These are phyloP conservation scores for Symphodus melops DNA, from an alignment of 2,113 vertebrate species.

Conservation along the genomic window DNA sequence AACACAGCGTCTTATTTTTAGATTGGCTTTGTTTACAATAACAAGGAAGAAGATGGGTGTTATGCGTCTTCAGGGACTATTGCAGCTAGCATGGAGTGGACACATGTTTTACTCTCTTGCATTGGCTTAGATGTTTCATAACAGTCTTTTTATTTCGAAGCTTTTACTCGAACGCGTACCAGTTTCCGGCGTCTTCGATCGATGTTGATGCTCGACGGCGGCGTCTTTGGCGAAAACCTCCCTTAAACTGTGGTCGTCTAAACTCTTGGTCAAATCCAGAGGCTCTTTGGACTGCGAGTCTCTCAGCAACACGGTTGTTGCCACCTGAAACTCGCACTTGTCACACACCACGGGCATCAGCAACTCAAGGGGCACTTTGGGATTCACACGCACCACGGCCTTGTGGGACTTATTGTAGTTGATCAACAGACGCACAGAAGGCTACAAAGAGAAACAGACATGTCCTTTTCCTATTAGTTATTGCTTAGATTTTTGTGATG, in stretches of 20 bases:
- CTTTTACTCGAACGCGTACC: slow-evolving; percentile 18
- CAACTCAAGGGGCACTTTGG: slow-evolving; percentile 86
- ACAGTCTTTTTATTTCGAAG: too few relatives aligned
- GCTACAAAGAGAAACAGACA: slow-evolving; percentile 78
- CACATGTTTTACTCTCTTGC: too few relatives aligned
- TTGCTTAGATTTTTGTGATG: background rate
- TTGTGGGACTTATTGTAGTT: slow-evolving; percentile 96
- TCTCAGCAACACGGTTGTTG: slow-evolving; percentile 86
- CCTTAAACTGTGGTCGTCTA: slow-evolving; percentile 91
- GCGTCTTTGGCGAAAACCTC: slow-evolving; percentile 92
- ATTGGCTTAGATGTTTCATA: too few relatives aligned
- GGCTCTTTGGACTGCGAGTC: slow-evolving; percentile 85
- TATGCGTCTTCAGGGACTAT: too few relatives aligned
- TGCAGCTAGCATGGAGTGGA: too few relatives aligned
- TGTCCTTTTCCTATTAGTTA: background rate
- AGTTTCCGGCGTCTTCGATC: background rate
- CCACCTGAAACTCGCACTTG: slow-evolving; percentile 92
- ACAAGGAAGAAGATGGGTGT: too few relatives aligned
- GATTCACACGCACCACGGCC: slow-evolving; percentile 91
- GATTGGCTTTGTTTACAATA: too few relatives aligned
- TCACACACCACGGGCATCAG: slow-evolving; percentile 87
- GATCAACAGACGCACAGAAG: slow-evolving; percentile 92
- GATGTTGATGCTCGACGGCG: slow-evolving; percentile 65
- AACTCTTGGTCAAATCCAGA: slow-evolving; percentile 88
- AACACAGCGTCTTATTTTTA: too few relatives aligned